phyloP scores from a whole-genome alignment of 2,797 vertebrate species.

The Clarias fuscus region DNA sequence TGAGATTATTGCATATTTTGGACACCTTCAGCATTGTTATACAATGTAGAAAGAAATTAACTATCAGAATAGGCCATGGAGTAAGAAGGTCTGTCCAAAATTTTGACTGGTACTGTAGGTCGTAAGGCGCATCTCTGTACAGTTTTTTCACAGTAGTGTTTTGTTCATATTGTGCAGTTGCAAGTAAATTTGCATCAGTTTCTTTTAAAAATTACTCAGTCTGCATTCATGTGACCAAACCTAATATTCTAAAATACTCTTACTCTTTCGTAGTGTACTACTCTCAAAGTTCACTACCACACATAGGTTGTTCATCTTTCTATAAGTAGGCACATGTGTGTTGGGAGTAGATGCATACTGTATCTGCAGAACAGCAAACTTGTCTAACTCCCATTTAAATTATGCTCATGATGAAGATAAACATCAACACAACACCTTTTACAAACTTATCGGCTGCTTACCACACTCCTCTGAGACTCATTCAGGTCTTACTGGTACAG shows the following conservation, averaged over 20 bases:
- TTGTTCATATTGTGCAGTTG: neutral
- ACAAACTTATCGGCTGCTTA: no score
- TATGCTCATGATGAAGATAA: neutral
- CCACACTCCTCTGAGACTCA: no score
- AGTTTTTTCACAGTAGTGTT: neutral
- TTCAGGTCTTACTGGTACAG: no score
- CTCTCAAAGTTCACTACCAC: neutral
- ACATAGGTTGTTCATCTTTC: neutral
- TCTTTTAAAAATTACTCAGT: neutral
- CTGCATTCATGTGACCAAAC: neutral
- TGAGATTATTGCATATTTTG: no score
- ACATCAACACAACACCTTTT: no score
- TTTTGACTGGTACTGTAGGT: neutral
- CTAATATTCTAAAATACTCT: neutral
- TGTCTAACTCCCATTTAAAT: neutral
- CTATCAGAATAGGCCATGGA: no score
- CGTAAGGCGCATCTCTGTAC: neutral
- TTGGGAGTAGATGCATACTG: neutral
- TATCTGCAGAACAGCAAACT: neutral
- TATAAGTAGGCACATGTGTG: neutral
- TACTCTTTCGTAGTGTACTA: neutral
- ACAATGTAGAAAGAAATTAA: no score
- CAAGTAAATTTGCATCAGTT: neutral
- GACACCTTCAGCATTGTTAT: no score
- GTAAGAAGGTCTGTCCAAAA: no score